Conservation (phyloP, 2,113 vertebrate species). For the Gasterosteus nipponicus region DNA sequence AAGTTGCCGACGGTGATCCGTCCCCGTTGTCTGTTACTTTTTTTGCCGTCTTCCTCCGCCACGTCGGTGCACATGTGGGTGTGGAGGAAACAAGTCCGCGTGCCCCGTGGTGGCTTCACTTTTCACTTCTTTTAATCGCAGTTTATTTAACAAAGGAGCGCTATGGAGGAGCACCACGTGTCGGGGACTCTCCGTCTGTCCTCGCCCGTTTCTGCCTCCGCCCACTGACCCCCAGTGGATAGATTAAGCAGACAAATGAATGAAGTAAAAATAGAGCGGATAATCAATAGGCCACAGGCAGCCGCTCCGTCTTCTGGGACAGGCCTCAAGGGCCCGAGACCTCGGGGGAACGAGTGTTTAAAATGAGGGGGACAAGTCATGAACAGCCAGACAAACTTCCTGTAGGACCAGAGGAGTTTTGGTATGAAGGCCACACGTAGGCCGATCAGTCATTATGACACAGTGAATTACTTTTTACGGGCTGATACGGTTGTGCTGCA, state of each 20-base stretch:
- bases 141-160: conserved; percentile 74
- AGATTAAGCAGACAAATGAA: conserved; percentile 14
- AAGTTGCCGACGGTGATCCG: conserved; percentile 38
- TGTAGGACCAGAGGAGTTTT: conserved; percentile 12
- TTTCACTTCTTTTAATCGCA: neutral
- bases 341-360: conserved; percentile 13
- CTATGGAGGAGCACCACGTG: conserved; percentile 77
- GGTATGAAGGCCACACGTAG: conserved; percentile 3
- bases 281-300: conserved; percentile 3
- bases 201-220: conserved; percentile 54
- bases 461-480: neutral
- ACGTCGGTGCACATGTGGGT: conserved; percentile 43
- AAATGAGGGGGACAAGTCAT: conserved; percentile 34
- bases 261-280: conserved; percentile 3
- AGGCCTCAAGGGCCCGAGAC: neutral
- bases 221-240: conserved; percentile 41
- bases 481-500: neutral
- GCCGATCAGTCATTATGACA: neutral
- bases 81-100: conserved; percentile 9
- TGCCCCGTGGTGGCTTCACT: conserved; percentile 43
- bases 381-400: conserved; percentile 26
- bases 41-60: conserved; percentile 39
- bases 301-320: neutral
- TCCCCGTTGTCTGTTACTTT: conserved; percentile 23
- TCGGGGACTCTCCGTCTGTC: conserved; percentile 49